Conservation (phyloP, 2,888 invertebrate species). For the Ceramica pisi region DNA sequence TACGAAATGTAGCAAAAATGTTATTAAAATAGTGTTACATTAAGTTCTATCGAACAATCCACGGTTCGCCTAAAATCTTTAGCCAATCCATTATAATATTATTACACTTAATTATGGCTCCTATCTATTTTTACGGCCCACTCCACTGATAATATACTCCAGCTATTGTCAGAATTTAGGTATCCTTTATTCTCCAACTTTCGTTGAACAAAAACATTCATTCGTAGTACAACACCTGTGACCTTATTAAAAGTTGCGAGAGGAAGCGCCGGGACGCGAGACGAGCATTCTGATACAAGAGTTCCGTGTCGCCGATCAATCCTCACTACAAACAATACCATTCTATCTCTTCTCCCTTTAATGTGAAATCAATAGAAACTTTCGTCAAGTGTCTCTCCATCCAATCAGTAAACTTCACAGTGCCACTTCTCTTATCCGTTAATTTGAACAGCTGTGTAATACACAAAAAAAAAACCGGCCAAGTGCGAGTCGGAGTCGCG, state of each 20-base stretch:
- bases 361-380: slow-evolving; percentile 72
- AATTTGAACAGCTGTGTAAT: slow-evolving; percentile 52
- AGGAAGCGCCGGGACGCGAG: slow-evolving; percentile 40
- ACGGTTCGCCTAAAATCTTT: slow-evolving; percentile 24
- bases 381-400: slow-evolving; percentile 70
- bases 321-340: slow-evolving; percentile 58
- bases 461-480: not conserved
- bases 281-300: slow-evolving; percentile 61
- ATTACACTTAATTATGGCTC: slow-evolving; percentile 57
- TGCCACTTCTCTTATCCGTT: slow-evolving; percentile 57
- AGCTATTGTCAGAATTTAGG: slow-evolving; percentile 47
- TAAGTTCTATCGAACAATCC: slow-evolving; percentile 32
- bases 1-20: slow-evolving; percentile 23
- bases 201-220: slow-evolving; percentile 53
- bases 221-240: slow-evolving; percentile 59
- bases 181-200: slow-evolving; percentile 48
- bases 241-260: slow-evolving; percentile 65
- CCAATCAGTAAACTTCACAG: slow-evolving; percentile 69
- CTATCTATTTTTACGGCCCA: slow-evolving; percentile 50
- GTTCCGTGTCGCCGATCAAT: slow-evolving; percentile 61
- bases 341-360: slow-evolving; percentile 66
- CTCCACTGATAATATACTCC: slow-evolving; percentile 53
- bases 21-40: slow-evolving; percentile 2
- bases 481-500: too few species aligned
- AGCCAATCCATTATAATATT: slow-evolving; percentile 43